Conservation (phyloP, 2,113 vertebrate species). For the Aramus guarauna region DNA sequence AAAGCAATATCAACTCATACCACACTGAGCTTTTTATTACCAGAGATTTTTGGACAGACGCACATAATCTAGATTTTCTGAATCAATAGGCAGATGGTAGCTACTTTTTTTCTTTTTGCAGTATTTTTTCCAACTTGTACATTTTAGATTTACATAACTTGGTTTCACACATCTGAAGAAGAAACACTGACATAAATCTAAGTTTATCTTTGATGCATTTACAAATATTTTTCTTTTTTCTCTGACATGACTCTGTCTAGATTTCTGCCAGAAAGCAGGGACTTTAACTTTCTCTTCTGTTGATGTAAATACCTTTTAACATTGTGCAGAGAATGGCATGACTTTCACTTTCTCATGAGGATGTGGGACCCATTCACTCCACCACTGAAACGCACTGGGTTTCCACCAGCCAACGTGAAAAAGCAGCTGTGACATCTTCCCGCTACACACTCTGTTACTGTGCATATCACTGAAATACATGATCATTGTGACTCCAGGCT, state of each 20-base stretch:
- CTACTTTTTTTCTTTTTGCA: neutral
- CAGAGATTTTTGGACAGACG: conserved; percentile 39
- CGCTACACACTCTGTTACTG: neutral
- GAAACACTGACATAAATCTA: conserved; percentile 39
- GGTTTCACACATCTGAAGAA: conserved; percentile 57
- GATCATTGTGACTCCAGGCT: neutral
- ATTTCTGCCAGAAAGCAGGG: neutral
- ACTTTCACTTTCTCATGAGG: neutral
- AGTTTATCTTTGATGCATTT: conserved; percentile 49
- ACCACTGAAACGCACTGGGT: neutral
- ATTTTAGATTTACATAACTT: conserved; percentile 60
- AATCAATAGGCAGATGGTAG: conserved; percentile 63
- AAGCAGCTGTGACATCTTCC: neutral
- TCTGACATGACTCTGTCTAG: neutral
- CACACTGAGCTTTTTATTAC: conserved; percentile 66
- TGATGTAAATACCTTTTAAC: neutral
- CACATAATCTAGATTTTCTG: conserved; percentile 38
- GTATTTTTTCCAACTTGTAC: neutral
- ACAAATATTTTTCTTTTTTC: conserved; percentile 23
- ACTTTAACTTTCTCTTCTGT: neutral
- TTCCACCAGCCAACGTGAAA: neutral
- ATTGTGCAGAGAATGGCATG: neutral
- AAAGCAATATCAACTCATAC: conserved; percentile 41
- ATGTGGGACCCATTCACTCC: neutral
- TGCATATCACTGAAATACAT: neutral